These are phyloP conservation scores for Melanophora roralis DNA, from an alignment of 2,888 invertebrate genomes.

Conservation along the genomic window DNA sequence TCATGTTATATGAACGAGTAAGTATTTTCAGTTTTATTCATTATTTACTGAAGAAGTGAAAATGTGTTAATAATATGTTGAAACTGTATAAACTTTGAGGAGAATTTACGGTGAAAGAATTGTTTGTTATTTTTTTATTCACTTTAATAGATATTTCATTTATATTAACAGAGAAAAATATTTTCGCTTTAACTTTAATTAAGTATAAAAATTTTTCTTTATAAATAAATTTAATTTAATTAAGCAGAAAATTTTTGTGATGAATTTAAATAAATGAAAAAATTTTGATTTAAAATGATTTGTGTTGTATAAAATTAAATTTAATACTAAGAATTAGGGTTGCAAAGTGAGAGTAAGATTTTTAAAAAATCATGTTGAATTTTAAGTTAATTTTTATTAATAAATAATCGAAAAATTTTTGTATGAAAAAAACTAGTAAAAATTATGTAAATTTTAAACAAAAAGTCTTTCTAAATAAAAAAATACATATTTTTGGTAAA, in stretches of 20 bases:
- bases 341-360: no score
- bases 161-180: conserved; percentile 25
- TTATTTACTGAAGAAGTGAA: conserved; percentile 41
- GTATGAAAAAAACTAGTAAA: no score
- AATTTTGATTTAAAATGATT: no score
- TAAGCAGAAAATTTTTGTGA: background rate
- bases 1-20: background rate
- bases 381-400: no score
- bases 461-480: no score
- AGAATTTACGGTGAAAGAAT: conserved; percentile 7
- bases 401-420: no score
- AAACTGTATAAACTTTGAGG: conserved; percentile 20
- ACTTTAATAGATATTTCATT: conserved; percentile 21
- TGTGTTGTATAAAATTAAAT: no score
- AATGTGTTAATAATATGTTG: conserved; percentile 42
- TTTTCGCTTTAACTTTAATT: conserved; percentile 15
- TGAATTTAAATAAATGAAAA: background rate
- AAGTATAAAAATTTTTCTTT: conserved; percentile 7
- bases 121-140: background rate
- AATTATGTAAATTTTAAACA: no score
- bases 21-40: conserved; percentile 14
- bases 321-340: no score
- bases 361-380: no score
- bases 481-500: no score
- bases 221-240: conserved; percentile 28